Conservation (phyloP, 1,140 invertebrate genomes). For the Drosophila lacteicornis region DNA sequence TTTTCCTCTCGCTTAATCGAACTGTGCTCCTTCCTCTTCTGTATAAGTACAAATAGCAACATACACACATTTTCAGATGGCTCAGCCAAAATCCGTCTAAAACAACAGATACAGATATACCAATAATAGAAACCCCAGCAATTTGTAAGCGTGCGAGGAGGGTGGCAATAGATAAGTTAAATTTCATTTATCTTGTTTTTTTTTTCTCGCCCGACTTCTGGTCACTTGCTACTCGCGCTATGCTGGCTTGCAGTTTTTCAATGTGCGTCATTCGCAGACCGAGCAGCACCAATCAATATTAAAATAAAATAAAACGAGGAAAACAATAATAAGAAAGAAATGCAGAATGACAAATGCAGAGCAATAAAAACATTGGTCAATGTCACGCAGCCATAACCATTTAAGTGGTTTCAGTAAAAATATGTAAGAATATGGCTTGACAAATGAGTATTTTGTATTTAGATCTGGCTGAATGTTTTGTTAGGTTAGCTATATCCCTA, state of each 20-base stretch:
- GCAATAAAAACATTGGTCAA: constrained; percentile 40
- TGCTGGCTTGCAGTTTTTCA: constrained; percentile 60
- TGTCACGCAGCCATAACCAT: constrained; percentile 20
- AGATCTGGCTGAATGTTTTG: too few relatives aligned
- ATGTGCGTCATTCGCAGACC: constrained; percentile 72
- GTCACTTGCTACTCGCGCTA: constrained; percentile 42
- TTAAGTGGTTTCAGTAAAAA: constrained; percentile 19
- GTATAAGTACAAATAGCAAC: constrained; percentile 23
- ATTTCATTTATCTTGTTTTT: constrained; percentile 46
- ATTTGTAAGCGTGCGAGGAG: constrained; percentile 61
- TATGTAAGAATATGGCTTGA: neutral
- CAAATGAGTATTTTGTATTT: neutral
- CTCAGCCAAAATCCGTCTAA: constrained; percentile 62
- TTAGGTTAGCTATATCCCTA: too few relatives aligned
- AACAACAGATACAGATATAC: constrained; percentile 35
- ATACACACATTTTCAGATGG: constrained; percentile 59
- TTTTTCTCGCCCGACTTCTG: constrained; percentile 46
- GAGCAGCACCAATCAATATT: constrained; percentile 41
- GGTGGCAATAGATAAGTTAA: constrained; percentile 52
- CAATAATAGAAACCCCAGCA: constrained; percentile 50
- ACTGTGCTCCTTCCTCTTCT: neutral
- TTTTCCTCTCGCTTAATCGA: neutral
- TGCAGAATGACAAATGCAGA: constrained; percentile 31
- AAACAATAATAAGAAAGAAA: constrained; percentile 35
- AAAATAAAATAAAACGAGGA: constrained; percentile 17